A percentile compares a stretch with the other conserved stretches of the same genome.
Evolutionary conservation across 1,140 invertebrate genomes (phyloP).

Genomic region (Sycobia sp.): DNA sequence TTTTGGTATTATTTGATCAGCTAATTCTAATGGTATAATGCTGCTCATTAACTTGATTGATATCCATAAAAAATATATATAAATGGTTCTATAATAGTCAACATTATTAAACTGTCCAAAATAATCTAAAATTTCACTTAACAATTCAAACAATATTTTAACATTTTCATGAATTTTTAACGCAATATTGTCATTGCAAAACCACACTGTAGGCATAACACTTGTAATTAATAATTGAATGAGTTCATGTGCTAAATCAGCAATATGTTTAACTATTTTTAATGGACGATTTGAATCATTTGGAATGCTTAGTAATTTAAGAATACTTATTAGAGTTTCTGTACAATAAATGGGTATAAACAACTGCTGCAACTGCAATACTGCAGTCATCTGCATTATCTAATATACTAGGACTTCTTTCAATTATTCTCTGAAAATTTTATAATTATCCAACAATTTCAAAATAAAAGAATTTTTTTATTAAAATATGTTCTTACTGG

Average conservation of each 20-base stretch:
- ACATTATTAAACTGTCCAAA: slow-evolving; percentile 41
- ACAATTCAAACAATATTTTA: slow-evolving; percentile 44
- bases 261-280: slow-evolving; percentile 43
- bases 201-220: slow-evolving; percentile 52
- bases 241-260: slow-evolving; percentile 47
- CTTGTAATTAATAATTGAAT: slow-evolving; percentile 47
- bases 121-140: slow-evolving; percentile 50
- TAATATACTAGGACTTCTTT: slow-evolving; percentile 43
- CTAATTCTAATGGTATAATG: slow-evolving; percentile 51
- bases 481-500: slow-evolving; percentile 18
- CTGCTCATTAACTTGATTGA: slow-evolving; percentile 46
- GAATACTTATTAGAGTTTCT: slow-evolving; percentile 54
- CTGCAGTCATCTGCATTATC: slow-evolving; percentile 47
- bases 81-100: slow-evolving; percentile 49
- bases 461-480: background rate
- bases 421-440: slow-evolving; percentile 42
- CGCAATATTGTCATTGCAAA: slow-evolving; percentile 45
- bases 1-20: slow-evolving; percentile 47
- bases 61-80: slow-evolving; percentile 47
- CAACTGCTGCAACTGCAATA: slow-evolving; percentile 59
- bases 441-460: slow-evolving; percentile 10
- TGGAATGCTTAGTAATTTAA: slow-evolving; percentile 47
- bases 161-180: slow-evolving; percentile 47
- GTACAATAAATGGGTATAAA: slow-evolving; percentile 62
- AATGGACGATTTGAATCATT: slow-evolving; percentile 40